phyloP scores from a whole-genome alignment of 2,888 invertebrate genomes.

The Tolmerus cingulatus region DNA sequence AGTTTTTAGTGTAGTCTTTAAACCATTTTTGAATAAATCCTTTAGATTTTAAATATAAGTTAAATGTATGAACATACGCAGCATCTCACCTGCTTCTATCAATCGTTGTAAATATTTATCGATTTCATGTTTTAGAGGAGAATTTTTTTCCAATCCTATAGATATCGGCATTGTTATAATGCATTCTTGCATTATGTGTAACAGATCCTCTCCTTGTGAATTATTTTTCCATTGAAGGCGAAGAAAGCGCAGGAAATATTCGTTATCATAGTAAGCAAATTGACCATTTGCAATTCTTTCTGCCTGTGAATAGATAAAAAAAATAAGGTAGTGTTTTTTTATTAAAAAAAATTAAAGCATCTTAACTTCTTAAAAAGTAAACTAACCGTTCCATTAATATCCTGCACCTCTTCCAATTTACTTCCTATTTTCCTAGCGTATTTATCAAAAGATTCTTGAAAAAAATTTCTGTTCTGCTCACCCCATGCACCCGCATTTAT shows the following conservation, averaged over 20 bases:
- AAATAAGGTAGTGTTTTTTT: neutral
- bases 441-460: slow-evolving; percentile 73
- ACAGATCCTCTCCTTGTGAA: slow-evolving; percentile 55
- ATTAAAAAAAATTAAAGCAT: too few relatives aligned
- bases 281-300: slow-evolving; percentile 73
- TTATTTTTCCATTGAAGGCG: slow-evolving; percentile 68
- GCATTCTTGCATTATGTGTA: slow-evolving; percentile 86
- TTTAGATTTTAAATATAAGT: neutral
- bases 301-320: slow-evolving; percentile 51
- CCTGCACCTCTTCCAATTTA: slow-evolving; percentile 71
- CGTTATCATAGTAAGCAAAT: slow-evolving; percentile 83
- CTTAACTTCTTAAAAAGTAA: neutral
- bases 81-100: slow-evolving; percentile 72
- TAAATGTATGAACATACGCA: neutral
- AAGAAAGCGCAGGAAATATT: slow-evolving; percentile 73
- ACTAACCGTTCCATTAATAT: slow-evolving; percentile 70
- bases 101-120: slow-evolving; percentile 74
- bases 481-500: slow-evolving; percentile 78
- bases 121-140: slow-evolving; percentile 75
- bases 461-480: slow-evolving; percentile 74
- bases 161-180: slow-evolving; percentile 82
- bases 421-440: slow-evolving; percentile 72
- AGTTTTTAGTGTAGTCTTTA: slow-evolving; percentile 73
- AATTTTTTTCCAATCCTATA: slow-evolving; percentile 82
- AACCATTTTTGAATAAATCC: slow-evolving; percentile 83